A percentile compares a stretch with the other conserved stretches of the same genome.
These are phyloP conservation scores for Thaumatotibia leucotreta DNA, from an alignment of 1,140 invertebrate species.

Conservation along the genomic window DNA sequence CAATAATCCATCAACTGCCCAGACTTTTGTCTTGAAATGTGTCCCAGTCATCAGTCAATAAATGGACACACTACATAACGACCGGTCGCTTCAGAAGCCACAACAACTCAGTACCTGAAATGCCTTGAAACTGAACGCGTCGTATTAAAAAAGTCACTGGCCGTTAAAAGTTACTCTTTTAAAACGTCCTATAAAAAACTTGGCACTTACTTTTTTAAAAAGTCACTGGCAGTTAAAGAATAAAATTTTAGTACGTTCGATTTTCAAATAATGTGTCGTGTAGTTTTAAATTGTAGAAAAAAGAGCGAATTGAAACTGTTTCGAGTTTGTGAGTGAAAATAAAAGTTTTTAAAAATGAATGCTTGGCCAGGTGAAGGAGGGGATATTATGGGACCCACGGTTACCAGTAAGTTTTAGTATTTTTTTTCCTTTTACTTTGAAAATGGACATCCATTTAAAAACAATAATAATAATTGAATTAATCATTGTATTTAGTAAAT, in stretches of 20 bases:
- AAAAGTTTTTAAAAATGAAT: conserved; percentile 37
- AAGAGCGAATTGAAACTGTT: background rate
- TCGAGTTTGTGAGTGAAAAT: background rate
- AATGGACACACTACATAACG: conserved; percentile 5
- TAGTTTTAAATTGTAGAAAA: background rate
- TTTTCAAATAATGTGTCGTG: background rate
- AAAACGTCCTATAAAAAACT: background rate
- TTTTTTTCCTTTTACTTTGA: background rate
- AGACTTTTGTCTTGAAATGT: background rate
- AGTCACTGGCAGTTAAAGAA: background rate
- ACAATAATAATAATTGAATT: no score
- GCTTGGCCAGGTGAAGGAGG: conserved; percentile 47
- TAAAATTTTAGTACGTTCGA: background rate
- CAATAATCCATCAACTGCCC: background rate
- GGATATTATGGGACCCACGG: conserved; percentile 57
- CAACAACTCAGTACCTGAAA: conserved; percentile 44
- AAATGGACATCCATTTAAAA: background rate
- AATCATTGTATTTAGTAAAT: no score
- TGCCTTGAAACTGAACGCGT: conserved; percentile 28
- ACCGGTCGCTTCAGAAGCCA: conserved; percentile 33
- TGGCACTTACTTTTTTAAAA: no score
- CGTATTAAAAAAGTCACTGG: background rate
- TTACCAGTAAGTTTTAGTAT: conserved; percentile 46
- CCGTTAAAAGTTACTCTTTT: background rate
- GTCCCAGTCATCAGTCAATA: background rate